Percentiles rank a stretch among this genome's conserved stretches.
Conservation (phyloP, 2,888 invertebrate species). For the Lottia gigantea region DNA sequence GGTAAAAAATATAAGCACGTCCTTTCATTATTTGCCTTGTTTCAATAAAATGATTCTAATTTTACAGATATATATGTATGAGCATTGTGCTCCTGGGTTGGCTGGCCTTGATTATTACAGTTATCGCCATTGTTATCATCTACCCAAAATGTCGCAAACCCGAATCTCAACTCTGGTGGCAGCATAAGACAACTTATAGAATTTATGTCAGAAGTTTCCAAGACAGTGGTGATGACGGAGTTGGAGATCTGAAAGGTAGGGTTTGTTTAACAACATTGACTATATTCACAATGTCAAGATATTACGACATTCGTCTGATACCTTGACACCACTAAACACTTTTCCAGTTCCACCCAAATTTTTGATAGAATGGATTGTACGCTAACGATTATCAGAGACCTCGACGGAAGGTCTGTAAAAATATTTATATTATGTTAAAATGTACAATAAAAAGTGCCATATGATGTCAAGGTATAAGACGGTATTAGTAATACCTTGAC, state of each 20-base stretch:
- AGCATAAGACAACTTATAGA: constrained; percentile 54
- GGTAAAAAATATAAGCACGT: too few species aligned
- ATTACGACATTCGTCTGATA: neutral
- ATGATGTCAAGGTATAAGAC: too few species aligned
- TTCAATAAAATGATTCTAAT: neutral
- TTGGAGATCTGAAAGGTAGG: constrained; percentile 64
- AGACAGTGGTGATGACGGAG: constrained; percentile 60
- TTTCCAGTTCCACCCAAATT: too few species aligned
- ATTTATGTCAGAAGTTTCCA: constrained; percentile 62
- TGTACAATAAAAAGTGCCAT: too few species aligned
- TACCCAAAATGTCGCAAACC: constrained; percentile 53
- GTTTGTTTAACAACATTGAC: neutral
- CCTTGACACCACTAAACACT: too few species aligned
- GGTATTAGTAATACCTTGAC: too few species aligned
- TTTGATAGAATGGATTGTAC: too few species aligned
- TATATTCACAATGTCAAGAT: too few species aligned
- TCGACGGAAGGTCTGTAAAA: neutral
- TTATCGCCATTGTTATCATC: constrained; percentile 58
- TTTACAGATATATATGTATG: constrained; percentile 42
- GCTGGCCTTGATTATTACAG: constrained; percentile 61
- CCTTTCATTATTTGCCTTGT: too few species aligned
- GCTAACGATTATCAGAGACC: too few species aligned
- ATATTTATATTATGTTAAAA: neutral
- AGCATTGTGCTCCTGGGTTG: constrained; percentile 53
- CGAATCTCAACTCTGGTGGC: constrained; percentile 56